Evolutionary conservation across 37 sponge, comb jelly and placozoan species (phyloP), one percentile per base, ranked within the genome.

Genomic region (Geodia barretti): DNA sequence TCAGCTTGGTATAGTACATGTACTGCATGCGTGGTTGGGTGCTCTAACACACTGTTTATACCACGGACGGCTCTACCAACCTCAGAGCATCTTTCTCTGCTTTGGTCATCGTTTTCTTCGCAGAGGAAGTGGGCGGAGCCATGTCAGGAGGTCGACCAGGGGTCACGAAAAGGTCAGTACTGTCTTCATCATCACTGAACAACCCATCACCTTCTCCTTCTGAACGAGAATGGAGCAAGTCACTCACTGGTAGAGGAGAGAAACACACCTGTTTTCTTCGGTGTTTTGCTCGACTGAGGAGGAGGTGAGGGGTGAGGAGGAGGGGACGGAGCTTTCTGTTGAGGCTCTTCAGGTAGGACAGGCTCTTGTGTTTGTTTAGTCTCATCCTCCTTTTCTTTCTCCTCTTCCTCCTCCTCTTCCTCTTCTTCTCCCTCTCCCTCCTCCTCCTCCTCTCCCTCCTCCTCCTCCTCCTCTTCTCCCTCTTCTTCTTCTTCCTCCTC

Each of bases 151-250:
- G 42, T 33, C 73, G 79, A 41, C 38, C 21, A 4, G 90, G 75
- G 17, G 85, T 79, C 26, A 81, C 74, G 70, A 82, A 81, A 66
- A 88, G 64, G 34, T 92, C 89, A 63, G 88, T 89, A 0, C 74
- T 83, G 2, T 83, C 91, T 1, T 79, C 91, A 60, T 86, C 84
- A 54, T 81, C 88, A 0, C 77, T 84, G 79, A 92, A 92, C n/a
- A 92, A 64, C 21, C 83, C 79, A 25, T 65, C 84, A 74, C 32
- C 39, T 31, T 43, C 69, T 8, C 25, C 21, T 59, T 81, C 68
- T 31, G 41, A 7, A 24, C n/a, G 43, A 33, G 25, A 39, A 69
- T 3, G 69, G 37, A 37, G 59, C 41, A 41, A 76, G 47, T 31
- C 29, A 34, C 2, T 23, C 24, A 26, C 30, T 37, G 59, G n/a